Conservation (phyloP, 2,888 invertebrate genomes). For the Drosophila rubida region DNA sequence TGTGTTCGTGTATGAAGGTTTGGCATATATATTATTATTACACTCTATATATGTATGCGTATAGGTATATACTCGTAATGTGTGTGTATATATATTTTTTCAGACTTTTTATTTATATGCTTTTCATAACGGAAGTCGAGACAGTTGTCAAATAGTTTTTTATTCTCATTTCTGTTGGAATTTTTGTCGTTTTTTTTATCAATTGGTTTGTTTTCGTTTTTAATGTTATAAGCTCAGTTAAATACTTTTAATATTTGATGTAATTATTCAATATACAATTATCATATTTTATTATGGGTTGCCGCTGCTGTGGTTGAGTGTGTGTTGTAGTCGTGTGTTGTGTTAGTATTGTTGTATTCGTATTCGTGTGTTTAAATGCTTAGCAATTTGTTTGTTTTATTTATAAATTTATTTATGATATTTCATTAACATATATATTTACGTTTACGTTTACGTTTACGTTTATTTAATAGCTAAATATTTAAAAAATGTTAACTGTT, state of each 20-base stretch:
- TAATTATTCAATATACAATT: conserved; percentile 60
- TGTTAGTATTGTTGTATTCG: conserved; percentile 19
- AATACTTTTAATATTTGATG: conserved; percentile 68
- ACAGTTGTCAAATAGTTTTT: conserved; percentile 68
- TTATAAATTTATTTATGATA: conserved; percentile 66
- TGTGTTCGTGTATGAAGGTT: conserved; percentile 3
- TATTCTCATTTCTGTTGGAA: conserved; percentile 44
- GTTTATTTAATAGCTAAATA: conserved; percentile 78
- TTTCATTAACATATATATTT: conserved; percentile 63
- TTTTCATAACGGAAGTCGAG: conserved; percentile 75
- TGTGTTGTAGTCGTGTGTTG: conserved; percentile 20
- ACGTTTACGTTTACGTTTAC: conserved; percentile 68
- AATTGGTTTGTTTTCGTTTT: conserved; percentile 29
- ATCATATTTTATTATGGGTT: conserved; percentile 50
- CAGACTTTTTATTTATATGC: conserved; percentile 75
- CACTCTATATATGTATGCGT: conserved; percentile 30
- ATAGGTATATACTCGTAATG: conserved; percentile 44
- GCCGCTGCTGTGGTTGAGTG: conserved; percentile 33
- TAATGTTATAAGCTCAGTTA: conserved; percentile 77
- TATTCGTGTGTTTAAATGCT: conserved; percentile 48
- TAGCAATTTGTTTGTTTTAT: conserved; percentile 46
- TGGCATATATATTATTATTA: conserved; percentile 13
- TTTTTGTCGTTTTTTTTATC: conserved; percentile 32
- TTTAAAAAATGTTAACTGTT: conserved; percentile 84
- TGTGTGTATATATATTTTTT: conserved; percentile 51